These are phyloP conservation scores for Carassius auratus DNA, from an alignment of 2,113 vertebrate genomes.

Conservation along the genomic window DNA sequence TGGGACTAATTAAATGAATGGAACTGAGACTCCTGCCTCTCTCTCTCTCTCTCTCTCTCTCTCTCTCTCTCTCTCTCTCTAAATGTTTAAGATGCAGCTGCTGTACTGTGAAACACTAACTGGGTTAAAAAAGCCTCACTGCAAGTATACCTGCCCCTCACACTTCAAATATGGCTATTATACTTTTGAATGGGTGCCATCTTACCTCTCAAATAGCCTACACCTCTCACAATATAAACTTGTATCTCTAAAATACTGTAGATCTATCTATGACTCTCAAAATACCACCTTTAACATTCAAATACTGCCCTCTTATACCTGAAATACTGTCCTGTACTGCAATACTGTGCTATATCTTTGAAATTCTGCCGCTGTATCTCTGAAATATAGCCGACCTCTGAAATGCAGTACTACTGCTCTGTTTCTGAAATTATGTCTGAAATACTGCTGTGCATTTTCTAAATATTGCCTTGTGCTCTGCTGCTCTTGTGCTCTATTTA, in stretches of 20 bases:
- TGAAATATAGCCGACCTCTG: not conserved
- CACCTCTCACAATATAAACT: not conserved
- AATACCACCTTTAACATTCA: conserved; percentile 3
- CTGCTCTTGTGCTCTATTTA: not conserved
- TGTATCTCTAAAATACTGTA: not conserved
- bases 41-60: conserved; percentile 37
- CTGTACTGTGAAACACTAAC: conserved; percentile 36
- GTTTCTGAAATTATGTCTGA: too few species aligned
- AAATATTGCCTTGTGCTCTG: not conserved
- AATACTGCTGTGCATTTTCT: too few species aligned
- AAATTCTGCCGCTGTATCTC: not conserved
- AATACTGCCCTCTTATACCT: not conserved
- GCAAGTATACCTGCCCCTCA: not conserved
- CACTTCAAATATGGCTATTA: not conserved
- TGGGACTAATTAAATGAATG: conserved; percentile 59
- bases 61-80: conserved; percentile 32
- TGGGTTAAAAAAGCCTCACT: conserved; percentile 14
- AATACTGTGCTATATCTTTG: not conserved
- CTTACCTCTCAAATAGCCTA: not conserved
- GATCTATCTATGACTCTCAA: not conserved
- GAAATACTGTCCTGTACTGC: not conserved
- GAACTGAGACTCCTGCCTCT: conserved; percentile 22
- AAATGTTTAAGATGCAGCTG: conserved; percentile 50
- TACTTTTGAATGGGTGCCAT: not conserved
- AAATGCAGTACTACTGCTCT: not conserved